These are phyloP conservation scores for Daubentonia madagascariensis DNA, from an alignment of 2,113 vertebrate genomes.

Conservation along the genomic window DNA sequence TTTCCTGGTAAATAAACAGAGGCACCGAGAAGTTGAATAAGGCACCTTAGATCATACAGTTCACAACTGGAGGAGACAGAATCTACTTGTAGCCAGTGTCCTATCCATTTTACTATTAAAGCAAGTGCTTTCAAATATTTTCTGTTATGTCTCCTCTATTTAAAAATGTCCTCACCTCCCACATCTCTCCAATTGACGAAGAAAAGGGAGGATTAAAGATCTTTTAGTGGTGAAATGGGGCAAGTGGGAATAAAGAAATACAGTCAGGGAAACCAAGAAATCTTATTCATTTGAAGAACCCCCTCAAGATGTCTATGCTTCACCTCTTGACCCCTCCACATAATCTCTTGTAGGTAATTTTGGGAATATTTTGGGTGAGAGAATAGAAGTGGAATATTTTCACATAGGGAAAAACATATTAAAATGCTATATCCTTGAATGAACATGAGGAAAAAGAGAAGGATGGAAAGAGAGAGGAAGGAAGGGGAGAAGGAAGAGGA, in stretches of 20 bases:
- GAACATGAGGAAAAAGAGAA: not conserved
- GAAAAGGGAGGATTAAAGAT: not conserved
- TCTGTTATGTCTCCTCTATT: not conserved
- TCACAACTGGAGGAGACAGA: not conserved
- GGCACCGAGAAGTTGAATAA: not conserved
- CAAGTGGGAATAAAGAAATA: not conserved
- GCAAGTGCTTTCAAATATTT: not conserved
- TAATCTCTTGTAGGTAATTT: conserved; percentile 24
- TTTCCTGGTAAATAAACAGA: not conserved
- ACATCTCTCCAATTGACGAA: not conserved
- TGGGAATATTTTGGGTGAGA: conserved; percentile 47
- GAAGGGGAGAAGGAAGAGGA: not conserved
- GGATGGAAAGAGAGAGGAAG: not conserved
- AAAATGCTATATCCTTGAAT: not conserved
- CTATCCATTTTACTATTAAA: not conserved
- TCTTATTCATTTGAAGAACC: not conserved
- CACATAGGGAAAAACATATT: not conserved
- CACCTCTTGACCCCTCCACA: not conserved
- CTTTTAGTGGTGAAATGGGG: not conserved
- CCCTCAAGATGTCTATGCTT: not conserved
- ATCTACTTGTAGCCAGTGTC: not conserved
- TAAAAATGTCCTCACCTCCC: not conserved
- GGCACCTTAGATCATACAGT: not conserved
- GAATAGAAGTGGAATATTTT: not conserved
- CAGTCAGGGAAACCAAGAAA: not conserved